Evolutionary conservation across 2,888 invertebrate species (phyloP).

Genomic region (Ennomos quercinarius): DNA sequence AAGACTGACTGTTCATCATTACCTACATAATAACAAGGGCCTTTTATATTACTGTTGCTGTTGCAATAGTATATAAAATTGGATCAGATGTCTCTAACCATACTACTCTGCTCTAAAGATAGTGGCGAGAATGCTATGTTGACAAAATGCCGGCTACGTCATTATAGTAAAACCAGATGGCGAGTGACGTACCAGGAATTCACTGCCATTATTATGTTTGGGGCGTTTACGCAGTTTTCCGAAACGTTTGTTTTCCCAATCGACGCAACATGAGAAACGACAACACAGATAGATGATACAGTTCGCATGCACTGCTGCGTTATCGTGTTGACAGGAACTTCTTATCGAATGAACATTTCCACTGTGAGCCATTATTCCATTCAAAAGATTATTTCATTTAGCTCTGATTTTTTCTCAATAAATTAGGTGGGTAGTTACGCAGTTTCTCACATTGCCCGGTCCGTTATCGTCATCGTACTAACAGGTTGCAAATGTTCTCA

Average conservation of each 20-base stretch:
- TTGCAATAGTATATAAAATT: too few species aligned
- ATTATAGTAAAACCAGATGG: conserved; percentile 27
- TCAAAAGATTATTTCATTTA: conserved; percentile 14
- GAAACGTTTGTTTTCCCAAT: conserved; percentile 28
- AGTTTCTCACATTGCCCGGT: too few species aligned
- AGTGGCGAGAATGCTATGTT: too few species aligned
- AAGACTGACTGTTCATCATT: too few species aligned
- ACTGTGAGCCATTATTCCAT: conserved; percentile 31
- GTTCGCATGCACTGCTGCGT: conserved; percentile 45
- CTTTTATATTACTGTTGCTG: too few species aligned
- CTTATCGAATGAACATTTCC: conserved; percentile 55
- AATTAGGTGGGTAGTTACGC: too few species aligned
- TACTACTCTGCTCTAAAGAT: too few species aligned
- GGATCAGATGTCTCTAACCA: too few species aligned
- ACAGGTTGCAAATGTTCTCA: too few species aligned
- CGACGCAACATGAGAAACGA: conserved; percentile 7
- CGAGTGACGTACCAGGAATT: conserved; percentile 45
- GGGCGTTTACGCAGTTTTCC: conserved; percentile 45
- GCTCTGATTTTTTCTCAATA: conserved; percentile 17
- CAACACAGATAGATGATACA: conserved; percentile 20
- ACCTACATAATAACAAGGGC: too few species aligned
- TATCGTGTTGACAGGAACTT: conserved; percentile 59
- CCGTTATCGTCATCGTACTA: too few species aligned
- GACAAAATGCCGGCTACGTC: conserved; percentile 22
- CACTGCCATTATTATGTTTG: conserved; percentile 43